Conservation (phyloP, 2,797 vertebrate species). For the Centropyge bicolor region DNA sequence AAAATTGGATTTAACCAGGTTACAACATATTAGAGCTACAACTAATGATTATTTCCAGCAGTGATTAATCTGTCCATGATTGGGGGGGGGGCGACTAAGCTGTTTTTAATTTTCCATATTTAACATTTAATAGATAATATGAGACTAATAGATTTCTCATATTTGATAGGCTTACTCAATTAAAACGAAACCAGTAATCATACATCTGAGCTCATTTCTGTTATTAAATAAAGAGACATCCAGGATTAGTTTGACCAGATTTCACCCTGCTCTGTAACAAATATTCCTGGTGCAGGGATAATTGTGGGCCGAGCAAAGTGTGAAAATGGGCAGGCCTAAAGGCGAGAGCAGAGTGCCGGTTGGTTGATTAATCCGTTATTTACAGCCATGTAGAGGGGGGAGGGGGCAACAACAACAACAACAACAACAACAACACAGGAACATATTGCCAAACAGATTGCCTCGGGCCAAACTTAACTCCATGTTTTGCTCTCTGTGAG, state of each 20-base stretch:
- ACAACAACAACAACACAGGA: slow-evolving; percentile 58
- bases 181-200: background rate
- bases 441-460: slow-evolving; percentile 77
- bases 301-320: slow-evolving; percentile 26
- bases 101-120: slow-evolving; percentile 21
- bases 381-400: slow-evolving; percentile 5
- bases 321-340: slow-evolving; percentile 25
- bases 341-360: slow-evolving; percentile 8
- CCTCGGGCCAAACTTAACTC: slow-evolving; percentile 48
- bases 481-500: slow-evolving; percentile 47
- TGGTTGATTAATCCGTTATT: slow-evolving; percentile 58
- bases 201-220: background rate
- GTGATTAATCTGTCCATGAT: too few species aligned
- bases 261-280: slow-evolving; percentile 33
- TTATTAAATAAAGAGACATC: slow-evolving; percentile 26
- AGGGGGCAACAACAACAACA: slow-evolving; percentile 45
- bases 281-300: slow-evolving; percentile 39
- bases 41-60: background rate
- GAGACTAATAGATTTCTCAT: background rate
- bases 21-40: too few species aligned
- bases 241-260: slow-evolving; percentile 46
- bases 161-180: slow-evolving; percentile 24
- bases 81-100: background rate
- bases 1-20: too few species aligned
- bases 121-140: slow-evolving; percentile 3